Conservation (phyloP, 2,888 invertebrate genomes). For the Stictocephala bisonia region DNA sequence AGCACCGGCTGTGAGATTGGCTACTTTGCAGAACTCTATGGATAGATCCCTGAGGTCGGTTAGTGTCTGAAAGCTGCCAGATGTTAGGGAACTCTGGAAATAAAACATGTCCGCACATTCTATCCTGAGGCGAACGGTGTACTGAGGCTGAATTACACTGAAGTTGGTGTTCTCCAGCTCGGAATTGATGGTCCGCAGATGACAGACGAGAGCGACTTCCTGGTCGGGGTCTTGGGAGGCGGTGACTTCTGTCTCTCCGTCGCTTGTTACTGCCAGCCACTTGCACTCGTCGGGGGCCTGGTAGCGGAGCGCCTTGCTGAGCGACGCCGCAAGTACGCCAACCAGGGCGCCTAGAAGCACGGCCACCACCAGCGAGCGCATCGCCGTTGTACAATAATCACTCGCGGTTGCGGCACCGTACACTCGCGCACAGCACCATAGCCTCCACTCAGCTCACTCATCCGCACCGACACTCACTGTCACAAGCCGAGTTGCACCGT, state of each 20-base stretch:
- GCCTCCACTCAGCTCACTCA: slow-evolving; percentile 55
- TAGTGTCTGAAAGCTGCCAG: slow-evolving; percentile 80
- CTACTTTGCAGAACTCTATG: slow-evolving; percentile 86
- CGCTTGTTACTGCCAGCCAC: slow-evolving; percentile 74
- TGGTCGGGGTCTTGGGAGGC: slow-evolving; percentile 62
- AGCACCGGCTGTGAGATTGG: slow-evolving; percentile 83
- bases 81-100: slow-evolving; percentile 81
- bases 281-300: slow-evolving; percentile 86
- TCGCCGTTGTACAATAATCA: neutral
- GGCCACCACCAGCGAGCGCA: slow-evolving; percentile 65
- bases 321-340: slow-evolving; percentile 70
- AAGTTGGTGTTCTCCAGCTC: slow-evolving; percentile 85
- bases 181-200: slow-evolving; percentile 81
- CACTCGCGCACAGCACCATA: slow-evolving; percentile 39
- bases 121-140: slow-evolving; percentile 79
- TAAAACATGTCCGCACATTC: slow-evolving; percentile 85
- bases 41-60: slow-evolving; percentile 81
- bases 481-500: neutral
- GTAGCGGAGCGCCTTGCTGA: slow-evolving; percentile 74
- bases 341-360: slow-evolving; percentile 71
- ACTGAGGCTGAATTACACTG: slow-evolving; percentile 84
- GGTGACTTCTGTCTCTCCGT: slow-evolving; percentile 65
- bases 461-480: slow-evolving; percentile 21
- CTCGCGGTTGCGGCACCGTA: neutral
- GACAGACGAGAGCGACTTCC: slow-evolving; percentile 78